A percentile compares a stretch with the other conserved stretches of the same genome.
phyloP scores from a whole-genome alignment of 2,888 invertebrate genomes.

The Cremastinae sp. region DNA sequence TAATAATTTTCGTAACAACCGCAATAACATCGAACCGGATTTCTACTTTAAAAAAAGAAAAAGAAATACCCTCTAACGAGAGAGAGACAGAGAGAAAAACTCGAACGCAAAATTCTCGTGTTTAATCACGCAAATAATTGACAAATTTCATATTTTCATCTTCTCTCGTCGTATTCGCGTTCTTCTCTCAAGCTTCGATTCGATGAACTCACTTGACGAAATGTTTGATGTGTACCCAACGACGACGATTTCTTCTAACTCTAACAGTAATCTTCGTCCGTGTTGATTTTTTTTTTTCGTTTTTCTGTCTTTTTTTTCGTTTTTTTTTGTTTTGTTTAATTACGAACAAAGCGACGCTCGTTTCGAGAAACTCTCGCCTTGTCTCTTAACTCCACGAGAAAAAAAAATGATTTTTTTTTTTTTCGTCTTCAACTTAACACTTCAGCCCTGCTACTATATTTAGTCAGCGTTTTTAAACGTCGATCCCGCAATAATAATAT shows the following conservation, averaged over 20 bases:
- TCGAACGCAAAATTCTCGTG: too few species aligned
- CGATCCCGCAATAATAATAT: conserved; percentile 63
- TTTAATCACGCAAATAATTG: conserved; percentile 57
- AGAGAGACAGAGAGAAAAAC: conserved; percentile 18
- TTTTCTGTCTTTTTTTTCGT: conserved; percentile 5
- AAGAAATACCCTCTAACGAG: conserved; percentile 46
- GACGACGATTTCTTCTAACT: conserved; percentile 41
- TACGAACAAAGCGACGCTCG: conserved; percentile 28
- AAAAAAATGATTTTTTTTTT: conserved; percentile 18
- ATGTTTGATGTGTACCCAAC: conserved; percentile 28
- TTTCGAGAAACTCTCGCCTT: conserved; percentile 30
- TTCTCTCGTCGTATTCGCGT: background rate
- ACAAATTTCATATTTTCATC: conserved; percentile 53
- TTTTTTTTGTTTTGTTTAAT: conserved; percentile 28
- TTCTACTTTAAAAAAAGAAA: conserved; percentile 30
- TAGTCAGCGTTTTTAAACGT: conserved; percentile 50
- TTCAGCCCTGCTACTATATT: conserved; percentile 68
- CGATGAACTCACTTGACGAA: conserved; percentile 43
- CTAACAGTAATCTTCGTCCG: conserved; percentile 37
- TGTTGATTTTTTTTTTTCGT: conserved; percentile 22
- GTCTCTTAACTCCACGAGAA: conserved; percentile 25
- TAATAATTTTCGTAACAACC: conserved; percentile 38
- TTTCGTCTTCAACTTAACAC: conserved; percentile 59
- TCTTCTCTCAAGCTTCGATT: conserved; percentile 22
- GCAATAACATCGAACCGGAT: conserved; percentile 35